phyloP scores from a whole-genome alignment of 2,888 invertebrate genomes.

The Saturnia pavonia region DNA sequence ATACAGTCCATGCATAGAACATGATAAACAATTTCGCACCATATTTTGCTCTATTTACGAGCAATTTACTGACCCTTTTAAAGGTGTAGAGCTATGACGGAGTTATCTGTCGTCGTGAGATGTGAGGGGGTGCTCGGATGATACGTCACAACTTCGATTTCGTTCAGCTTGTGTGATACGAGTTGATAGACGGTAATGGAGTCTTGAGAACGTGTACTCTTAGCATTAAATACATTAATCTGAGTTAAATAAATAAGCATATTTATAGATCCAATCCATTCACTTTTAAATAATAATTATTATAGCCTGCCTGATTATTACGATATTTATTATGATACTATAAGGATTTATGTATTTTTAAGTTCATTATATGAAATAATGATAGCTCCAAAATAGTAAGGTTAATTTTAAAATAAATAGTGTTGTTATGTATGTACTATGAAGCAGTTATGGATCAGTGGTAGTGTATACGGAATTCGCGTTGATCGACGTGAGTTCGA shows the following conservation, averaged over 20 bases:
- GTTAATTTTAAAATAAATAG: too few species aligned
- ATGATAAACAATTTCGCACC: slow-evolving; percentile 11
- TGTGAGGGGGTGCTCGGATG: slow-evolving; percentile 54
- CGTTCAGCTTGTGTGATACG: slow-evolving; percentile 52
- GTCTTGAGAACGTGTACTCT: slow-evolving; percentile 46
- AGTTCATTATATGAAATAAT: too few species aligned
- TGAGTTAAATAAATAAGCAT: background rate
- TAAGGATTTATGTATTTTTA: too few species aligned
- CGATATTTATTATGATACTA: background rate
- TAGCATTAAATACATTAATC: slow-evolving; percentile 15
- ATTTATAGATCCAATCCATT: background rate
- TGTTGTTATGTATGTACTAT: too few species aligned
- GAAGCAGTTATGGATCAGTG: too few species aligned
- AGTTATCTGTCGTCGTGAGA: slow-evolving; percentile 57
- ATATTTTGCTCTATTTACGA: slow-evolving; percentile 22
- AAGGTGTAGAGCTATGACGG: slow-evolving; percentile 52
- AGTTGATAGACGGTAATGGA: slow-evolving; percentile 74
- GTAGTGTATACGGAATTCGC: too few species aligned
- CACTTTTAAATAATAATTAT: background rate
- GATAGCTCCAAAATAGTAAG: too few species aligned
- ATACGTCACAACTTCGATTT: slow-evolving; percentile 58
- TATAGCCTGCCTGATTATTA: background rate
- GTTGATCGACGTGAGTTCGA: too few species aligned
- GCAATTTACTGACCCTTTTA: slow-evolving; percentile 41
- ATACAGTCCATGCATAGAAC: background rate